Conservation (phyloP, 2,888 invertebrate genomes). For the Coecobrya sp. region DNA sequence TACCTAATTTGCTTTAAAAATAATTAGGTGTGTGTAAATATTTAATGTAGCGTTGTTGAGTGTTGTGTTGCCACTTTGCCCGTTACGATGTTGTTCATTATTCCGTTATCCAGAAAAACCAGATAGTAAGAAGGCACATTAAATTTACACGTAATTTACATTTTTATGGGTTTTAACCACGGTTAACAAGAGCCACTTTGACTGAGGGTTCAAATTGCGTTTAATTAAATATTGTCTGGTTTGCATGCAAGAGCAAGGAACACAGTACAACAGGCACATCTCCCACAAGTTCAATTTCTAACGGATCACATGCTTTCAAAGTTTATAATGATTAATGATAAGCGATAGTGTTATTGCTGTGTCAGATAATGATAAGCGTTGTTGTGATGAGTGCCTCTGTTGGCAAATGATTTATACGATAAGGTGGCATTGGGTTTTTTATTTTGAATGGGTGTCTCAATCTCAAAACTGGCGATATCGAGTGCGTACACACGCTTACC, state of each 20-base stretch:
- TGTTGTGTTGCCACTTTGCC: background rate
- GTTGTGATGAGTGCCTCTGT: background rate
- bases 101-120: too few relatives aligned
- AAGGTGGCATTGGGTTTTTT: slow-evolving; percentile 9
- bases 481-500: too few relatives aligned
- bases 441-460: background rate
- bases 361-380: background rate
- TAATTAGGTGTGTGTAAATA: background rate
- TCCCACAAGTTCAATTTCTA: too few relatives aligned
- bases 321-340: background rate
- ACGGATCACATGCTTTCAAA: too few relatives aligned
- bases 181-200: background rate
- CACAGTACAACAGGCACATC: too few relatives aligned
- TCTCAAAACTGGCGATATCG: too few relatives aligned
- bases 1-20: too few relatives aligned
- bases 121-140: background rate
- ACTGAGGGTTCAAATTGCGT: background rate
- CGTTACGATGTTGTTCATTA: too few relatives aligned
- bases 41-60: background rate
- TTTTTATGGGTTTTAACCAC: background rate
- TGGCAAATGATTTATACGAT: background rate
- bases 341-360: background rate
- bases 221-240: background rate
- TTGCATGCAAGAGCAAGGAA: too few relatives aligned
- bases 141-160: background rate